Evolutionary conservation across 2,113 vertebrate genomes (phyloP).

Genomic region (Sitta europaea): DNA sequence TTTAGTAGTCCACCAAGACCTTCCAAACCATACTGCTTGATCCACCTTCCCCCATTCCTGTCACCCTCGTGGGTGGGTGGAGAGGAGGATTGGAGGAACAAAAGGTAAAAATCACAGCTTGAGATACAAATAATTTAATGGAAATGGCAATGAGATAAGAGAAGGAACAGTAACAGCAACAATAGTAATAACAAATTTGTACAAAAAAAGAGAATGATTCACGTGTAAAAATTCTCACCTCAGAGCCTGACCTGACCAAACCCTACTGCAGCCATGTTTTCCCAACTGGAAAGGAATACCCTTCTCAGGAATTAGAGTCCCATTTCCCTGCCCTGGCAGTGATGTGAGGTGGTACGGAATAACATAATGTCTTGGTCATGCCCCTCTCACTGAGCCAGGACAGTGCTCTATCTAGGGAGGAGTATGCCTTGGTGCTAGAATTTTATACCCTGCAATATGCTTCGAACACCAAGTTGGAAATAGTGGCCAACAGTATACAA

Average conservation of each 20-base stretch:
- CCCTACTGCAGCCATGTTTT: not conserved
- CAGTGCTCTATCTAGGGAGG: not conserved
- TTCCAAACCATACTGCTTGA: not conserved
- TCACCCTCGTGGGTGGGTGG: accelerated
- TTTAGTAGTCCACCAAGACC: not conserved
- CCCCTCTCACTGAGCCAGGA: not conserved
- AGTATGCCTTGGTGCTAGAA: not conserved
- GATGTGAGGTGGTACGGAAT: accelerated
- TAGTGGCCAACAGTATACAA: not conserved
- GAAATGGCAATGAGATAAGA: not conserved
- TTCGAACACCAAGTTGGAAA: not conserved
- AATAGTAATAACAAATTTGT: not conserved
- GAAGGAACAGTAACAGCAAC: not conserved
- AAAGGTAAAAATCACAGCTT: not conserved
- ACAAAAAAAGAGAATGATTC: not conserved
- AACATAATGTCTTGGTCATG: not conserved
- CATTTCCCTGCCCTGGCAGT: not conserved
- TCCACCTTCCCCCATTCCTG: not conserved
- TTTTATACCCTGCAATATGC: not conserved
- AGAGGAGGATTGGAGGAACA: not conserved
- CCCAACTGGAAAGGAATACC: not conserved
- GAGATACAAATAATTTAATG: not conserved
- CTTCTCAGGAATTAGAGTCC: not conserved
- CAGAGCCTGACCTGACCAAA: accelerated
- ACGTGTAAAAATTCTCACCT: not conserved